Evolutionary conservation across 2,888 invertebrate species (phyloP), one percentile per base, ranked within the genome.

Genomic region (Pseudolycoriella hygida): DNA sequence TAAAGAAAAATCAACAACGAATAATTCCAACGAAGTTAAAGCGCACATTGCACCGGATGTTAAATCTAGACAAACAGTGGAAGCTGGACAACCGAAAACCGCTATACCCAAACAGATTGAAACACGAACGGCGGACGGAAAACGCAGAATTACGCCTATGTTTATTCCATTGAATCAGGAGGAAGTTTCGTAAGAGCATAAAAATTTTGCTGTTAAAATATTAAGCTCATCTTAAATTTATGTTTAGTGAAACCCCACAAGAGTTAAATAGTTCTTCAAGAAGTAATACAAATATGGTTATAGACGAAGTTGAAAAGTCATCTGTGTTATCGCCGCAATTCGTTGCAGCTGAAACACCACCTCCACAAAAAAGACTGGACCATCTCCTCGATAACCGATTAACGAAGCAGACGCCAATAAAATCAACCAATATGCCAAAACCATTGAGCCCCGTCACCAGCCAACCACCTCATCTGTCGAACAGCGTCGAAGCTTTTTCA

Each of bases 61-160:
- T 8, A 34, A 12, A 14, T 12, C 12, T 8, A 4, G 12, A 34
- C 34, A 43, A 3, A 48, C 53, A 2, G 34, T 14, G 15, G n/a
- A 34, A 10, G 17, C 19, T 18, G 4, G 18, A 40, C 19, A 11
- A 10, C 55, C 58, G 2, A 52, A 55, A n/a, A 54, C 49, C 12
- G 82, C 88, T 1, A 76, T 79, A 51, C 85, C 80, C 67, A 82
- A 90, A 53, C 94, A 96, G 72, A 87, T 93, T 17, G 94, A 96
- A 68, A 92, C 89, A 0, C 73, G 88, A 51, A 86, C 92, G 3
- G 83, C 90, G 1, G 94, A 96, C 66, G 98, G 97, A 30, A 85
- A 89, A 64, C 70, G 97, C 38, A 73, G 97, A 50, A 98, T 98
- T 52, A 97, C 94, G 6, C 97, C 97, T 0, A 88, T 97, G 67